A percentile compares a stretch with the other conserved stretches of the same genome.
These are phyloP conservation scores for Hyposoter didymator DNA, from an alignment of 2,888 invertebrate genomes.

Conservation along the genomic window DNA sequence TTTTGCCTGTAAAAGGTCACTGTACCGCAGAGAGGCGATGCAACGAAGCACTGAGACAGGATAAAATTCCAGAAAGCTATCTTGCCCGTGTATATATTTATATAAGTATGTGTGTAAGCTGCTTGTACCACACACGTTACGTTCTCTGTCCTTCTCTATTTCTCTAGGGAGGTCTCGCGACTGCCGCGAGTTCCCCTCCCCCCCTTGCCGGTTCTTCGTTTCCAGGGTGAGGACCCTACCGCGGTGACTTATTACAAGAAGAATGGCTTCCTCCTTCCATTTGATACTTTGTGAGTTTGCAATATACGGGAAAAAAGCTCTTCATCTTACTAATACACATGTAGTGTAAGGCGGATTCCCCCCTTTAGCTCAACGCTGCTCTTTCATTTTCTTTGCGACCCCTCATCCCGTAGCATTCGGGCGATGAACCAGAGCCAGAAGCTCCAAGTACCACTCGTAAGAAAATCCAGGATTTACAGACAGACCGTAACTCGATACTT, in stretches of 20 bases:
- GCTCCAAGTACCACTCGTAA: constrained; percentile 34
- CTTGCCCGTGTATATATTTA: constrained; percentile 15
- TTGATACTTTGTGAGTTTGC: constrained; percentile 69
- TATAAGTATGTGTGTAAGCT: constrained; percentile 11
- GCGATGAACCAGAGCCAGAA: constrained; percentile 40
- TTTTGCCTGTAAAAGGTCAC: constrained; percentile 66
- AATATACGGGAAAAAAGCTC: constrained; percentile 68
- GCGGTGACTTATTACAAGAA: constrained; percentile 67
- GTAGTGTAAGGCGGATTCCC: constrained; percentile 60
- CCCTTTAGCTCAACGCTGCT: constrained; percentile 43
- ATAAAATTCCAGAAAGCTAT: constrained; percentile 54
- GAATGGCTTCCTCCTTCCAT: constrained; percentile 68
- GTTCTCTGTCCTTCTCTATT: constrained; percentile 7
- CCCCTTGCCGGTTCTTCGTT: neutral
- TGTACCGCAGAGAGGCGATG: constrained; percentile 50
- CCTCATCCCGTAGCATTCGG: neutral
- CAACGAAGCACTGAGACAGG: constrained; percentile 53
- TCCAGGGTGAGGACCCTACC: constrained; percentile 33
- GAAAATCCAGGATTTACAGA: constrained; percentile 40
- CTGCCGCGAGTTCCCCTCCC: constrained; percentile 12
- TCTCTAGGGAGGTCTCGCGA: constrained; percentile 40
- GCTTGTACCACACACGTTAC: constrained; percentile 39
- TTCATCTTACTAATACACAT: constrained; percentile 68
- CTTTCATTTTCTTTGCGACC: constrained; percentile 5
- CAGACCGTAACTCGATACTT: constrained; percentile 2